Evolutionary conservation across 2,888 invertebrate species (phyloP).

Genomic region (Plusia festucae): DNA sequence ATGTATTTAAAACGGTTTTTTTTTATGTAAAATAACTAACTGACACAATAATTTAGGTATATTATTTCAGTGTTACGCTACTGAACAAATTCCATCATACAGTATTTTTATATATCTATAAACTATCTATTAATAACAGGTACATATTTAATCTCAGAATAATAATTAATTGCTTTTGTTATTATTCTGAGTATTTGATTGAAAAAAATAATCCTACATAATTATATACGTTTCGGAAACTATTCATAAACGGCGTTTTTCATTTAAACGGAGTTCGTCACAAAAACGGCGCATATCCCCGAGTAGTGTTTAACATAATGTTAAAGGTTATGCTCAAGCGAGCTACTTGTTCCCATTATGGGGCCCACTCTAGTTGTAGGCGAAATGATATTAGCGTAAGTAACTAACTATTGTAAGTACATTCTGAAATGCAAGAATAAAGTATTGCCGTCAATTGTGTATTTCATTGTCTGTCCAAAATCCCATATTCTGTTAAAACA

Average conservation of each 20-base stretch:
- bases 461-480: slow-evolving; percentile 33
- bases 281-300: slow-evolving; percentile 37
- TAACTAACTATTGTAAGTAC: slow-evolving; percentile 76
- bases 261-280: not conserved
- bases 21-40: no score
- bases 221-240: no score
- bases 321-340: slow-evolving; percentile 57
- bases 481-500: no score
- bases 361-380: slow-evolving; percentile 78
- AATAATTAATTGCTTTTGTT: no score
- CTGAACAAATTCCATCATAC: no score
- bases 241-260: not conserved
- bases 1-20: not conserved
- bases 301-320: slow-evolving; percentile 43
- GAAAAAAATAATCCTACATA: no score
- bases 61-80: no score
- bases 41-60: not conserved
- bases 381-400: slow-evolving; percentile 74
- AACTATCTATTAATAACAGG: no score
- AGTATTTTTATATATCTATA: no score
- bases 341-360: slow-evolving; percentile 60
- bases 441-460: slow-evolving; percentile 73
- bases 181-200: no score
- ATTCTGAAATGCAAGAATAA: slow-evolving; percentile 80
- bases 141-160: no score